phyloP scores from a whole-genome alignment of 2,113 vertebrate genomes.

The Chaenocephalus aceratus region DNA sequence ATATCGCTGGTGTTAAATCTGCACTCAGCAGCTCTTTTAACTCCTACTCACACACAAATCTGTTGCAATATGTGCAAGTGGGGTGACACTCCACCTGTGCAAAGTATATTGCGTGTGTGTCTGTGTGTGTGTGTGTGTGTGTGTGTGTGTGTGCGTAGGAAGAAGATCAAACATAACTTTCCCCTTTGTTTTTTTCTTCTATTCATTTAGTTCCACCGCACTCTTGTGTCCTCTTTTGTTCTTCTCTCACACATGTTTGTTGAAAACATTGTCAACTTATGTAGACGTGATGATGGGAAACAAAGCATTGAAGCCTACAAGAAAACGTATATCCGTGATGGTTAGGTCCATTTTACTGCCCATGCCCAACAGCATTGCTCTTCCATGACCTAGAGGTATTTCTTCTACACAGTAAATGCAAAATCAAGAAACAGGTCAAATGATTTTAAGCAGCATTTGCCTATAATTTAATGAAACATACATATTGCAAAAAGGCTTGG shows the following conservation, averaged over 20 bases:
- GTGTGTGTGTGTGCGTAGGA: conserved; percentile 27
- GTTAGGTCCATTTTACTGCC: conserved; percentile 43
- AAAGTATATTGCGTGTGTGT: conserved; percentile 24
- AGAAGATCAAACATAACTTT: conserved; percentile 44
- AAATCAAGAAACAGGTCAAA: not conserved
- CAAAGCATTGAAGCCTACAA: conserved; percentile 48
- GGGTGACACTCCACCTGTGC: conserved; percentile 68
- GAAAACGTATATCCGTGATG: conserved; percentile 28
- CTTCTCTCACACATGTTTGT: conserved; percentile 1
- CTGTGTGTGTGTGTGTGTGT: not conserved
- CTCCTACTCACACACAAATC: conserved; percentile 77
- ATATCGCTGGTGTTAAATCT: conserved; percentile 80
- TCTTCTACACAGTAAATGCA: not conserved
- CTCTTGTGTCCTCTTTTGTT: conserved; percentile 20
- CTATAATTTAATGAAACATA: not conserved
- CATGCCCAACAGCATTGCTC: not conserved
- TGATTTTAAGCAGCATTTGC: not conserved
- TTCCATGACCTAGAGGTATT: conserved; percentile 1
- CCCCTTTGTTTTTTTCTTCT: not conserved
- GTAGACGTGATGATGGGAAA: conserved; percentile 8
- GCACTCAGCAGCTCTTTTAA: conserved; percentile 81
- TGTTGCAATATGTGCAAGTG: conserved; percentile 77
- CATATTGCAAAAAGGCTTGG: conserved; percentile 2
- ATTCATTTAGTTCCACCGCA: conserved; percentile 18
- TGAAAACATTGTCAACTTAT: conserved; percentile 45